Evolutionary conservation across 2,888 invertebrate genomes (phyloP), one percentile per base, ranked within the genome.

Genomic region (Troides aeacus): DNA sequence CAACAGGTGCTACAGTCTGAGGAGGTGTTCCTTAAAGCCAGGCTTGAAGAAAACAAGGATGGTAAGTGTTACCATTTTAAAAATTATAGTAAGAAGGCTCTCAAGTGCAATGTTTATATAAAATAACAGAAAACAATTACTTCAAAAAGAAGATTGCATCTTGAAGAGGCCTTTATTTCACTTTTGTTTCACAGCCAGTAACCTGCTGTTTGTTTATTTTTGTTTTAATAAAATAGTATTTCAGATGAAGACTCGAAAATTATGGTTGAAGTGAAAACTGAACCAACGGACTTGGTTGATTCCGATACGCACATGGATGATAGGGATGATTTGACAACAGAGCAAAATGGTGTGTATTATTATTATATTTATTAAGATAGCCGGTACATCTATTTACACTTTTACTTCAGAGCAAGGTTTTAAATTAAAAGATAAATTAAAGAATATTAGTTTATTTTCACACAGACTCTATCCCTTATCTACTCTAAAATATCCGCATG

Each of bases 1-100:
- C 78, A 79, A 0, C 90, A 90, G 60, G 89, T 90, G 15, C 76
- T 91, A 63, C 80, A 81, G 64, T 84, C 85, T 1, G 90, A 91
- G 60, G 84, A 90, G 67, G 77, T 78, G n/a, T 83, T 91, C 65
- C 74, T 91, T 0, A 78, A 78, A 7, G 77, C 83, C 0, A 79
- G 78, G 18, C 73, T 87, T 1, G 80, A 82, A 50, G 81, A 81
- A 46, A 76, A 73, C 18, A 84, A 84, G 69, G 81, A 84, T 72
- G 87, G 86, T 87, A 15, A 50, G 50, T 0, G 2, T 17, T 50
- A 30, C 18, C n/a, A 64, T 18, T 23, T 61, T 30, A 18, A 56
- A 50, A 66, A 17, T 50, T 50, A 50, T 50, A 17, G 1, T 50
- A 17, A 50, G 50, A 17, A 18, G 50, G 15, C 17, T 15, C 15